phyloP scores from a whole-genome alignment of 2,797 vertebrate species.

The Heliangelus exortis region DNA sequence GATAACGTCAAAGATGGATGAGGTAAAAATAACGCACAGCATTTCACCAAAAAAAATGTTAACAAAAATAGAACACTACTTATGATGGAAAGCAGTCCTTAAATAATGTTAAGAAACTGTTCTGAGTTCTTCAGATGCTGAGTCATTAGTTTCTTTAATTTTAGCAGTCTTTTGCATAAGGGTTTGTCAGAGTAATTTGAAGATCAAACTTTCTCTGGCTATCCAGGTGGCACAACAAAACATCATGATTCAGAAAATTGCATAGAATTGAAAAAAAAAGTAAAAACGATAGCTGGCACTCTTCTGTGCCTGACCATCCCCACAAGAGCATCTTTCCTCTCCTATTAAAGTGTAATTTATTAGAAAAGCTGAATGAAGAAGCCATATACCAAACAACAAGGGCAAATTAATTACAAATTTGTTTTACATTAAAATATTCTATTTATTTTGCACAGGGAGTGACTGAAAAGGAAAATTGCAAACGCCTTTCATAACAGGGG shows the following conservation, averaged over 20 bases:
- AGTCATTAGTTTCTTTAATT: neutral
- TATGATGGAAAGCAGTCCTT: neutral
- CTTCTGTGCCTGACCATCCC: neutral
- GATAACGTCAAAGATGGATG: neutral
- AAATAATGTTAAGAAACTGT: neutral
- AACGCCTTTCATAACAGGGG: neutral
- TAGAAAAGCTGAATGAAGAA: neutral
- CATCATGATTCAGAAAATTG: neutral
- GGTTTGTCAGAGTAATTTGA: neutral
- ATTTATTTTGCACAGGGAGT: neutral
- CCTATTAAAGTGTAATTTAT: neutral
- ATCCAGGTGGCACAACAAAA: neutral
- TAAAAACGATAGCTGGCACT: neutral
- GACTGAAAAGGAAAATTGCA: conserved; percentile 11
- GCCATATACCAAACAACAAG: neutral
- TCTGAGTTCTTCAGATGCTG: neutral
- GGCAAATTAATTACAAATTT: neutral
- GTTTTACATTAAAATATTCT: neutral
- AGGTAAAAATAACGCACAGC: neutral
- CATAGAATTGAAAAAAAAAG: neutral
- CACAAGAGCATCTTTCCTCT: neutral
- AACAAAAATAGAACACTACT: neutral
- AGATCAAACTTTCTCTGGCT: neutral
- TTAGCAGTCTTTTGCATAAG: neutral
- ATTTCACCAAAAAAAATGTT: neutral